Conservation (phyloP, 37 sponge, comb jelly and placozoan genomes). For the Aplysina aerophoba region DNA sequence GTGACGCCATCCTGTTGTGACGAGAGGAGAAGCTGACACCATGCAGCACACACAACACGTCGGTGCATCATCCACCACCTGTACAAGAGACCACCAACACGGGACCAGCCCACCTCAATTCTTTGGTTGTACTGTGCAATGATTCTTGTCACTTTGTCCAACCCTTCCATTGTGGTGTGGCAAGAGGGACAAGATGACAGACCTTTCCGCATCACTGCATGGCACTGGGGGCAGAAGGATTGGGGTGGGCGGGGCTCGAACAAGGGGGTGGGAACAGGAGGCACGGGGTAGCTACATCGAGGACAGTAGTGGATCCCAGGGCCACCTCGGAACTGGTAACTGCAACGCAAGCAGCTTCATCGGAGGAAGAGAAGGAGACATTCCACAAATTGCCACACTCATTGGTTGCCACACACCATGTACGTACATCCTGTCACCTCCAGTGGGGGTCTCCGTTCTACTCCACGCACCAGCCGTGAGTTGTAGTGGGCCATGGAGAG, state of each 20-base stretch:
- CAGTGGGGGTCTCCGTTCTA: no score
- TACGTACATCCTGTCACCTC: not conserved
- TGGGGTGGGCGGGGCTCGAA: not conserved
- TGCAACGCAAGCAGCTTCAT: constrained; percentile 9
- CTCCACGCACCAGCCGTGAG: no score
- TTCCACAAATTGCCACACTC: not conserved
- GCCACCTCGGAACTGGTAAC: not conserved
- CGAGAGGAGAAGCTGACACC: constrained; percentile 39
- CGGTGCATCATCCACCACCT: no score
- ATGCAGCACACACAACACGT: constrained; percentile 60
- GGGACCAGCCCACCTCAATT: not conserved
- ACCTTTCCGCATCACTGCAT: constrained; percentile 13
- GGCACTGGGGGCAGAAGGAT: constrained; percentile 17
- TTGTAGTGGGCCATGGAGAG: no score
- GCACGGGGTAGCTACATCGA: constrained; percentile 67
- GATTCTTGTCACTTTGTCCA: not conserved
- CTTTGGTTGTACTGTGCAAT: constrained; percentile 3
- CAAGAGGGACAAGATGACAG: constrained; percentile 4
- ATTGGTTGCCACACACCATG: not conserved
- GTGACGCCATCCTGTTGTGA: constrained; percentile 45
- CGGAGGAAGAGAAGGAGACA: not conserved
- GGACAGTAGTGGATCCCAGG: constrained; percentile 58
- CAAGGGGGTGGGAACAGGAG: constrained; percentile 8
- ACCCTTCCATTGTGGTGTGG: not conserved
- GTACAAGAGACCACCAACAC: not conserved